Evolutionary conservation across 2,113 vertebrate species (phyloP), one percentile per base, ranked within the genome.

Genomic region (Cromileptes altivelis): DNA sequence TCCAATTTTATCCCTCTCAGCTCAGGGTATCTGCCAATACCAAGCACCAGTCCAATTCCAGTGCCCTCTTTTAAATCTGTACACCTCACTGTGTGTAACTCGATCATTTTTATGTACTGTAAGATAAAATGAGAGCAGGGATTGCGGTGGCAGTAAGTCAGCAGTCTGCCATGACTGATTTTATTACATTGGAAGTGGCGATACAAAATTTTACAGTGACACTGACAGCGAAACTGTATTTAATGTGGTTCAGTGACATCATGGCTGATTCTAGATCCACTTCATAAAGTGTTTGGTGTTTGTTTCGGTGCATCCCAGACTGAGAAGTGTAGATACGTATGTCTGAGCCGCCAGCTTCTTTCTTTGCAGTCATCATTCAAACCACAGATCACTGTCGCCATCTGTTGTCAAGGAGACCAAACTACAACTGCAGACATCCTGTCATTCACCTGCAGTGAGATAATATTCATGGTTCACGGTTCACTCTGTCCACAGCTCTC

Each of bases 321-420:
- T 47, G 11, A n/a, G 19, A 52, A 1, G 62, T 25, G 18, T 17
- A 30, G 40, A 17, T 40, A 2, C 4, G 50, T 49, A 27, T 47
- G 69, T 42, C 52, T 37, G 64, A 40, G 70, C 25, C 19, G 0
- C 27, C n/a, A 2, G 45, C 33, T 18, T 62, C 57, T 57, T 42
- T 64, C 27, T 83, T 72, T 18, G 67, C 42, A 50, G 25, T n/a
- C 21, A 3, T 67, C 47, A 13, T 18, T 67, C 25, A 56, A 80
- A 82, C 25, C 40, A 14, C 73, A 72, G 72, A 57, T 80, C 74
- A 77, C 69, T 70, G 84, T 33, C 72, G 82, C 85, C 90, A 84
- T 84, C 92, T 90, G 85, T 61, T 79, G 88, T 83, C 76, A 65
- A 75, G 21, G 71, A 85, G 74, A 75, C 21, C 17, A 0, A 81